A percentile compares a stretch with the other conserved stretches of the same genome.
Evolutionary conservation across 2,113 vertebrate species (phyloP).

Genomic region (Actinemys pallida): DNA sequence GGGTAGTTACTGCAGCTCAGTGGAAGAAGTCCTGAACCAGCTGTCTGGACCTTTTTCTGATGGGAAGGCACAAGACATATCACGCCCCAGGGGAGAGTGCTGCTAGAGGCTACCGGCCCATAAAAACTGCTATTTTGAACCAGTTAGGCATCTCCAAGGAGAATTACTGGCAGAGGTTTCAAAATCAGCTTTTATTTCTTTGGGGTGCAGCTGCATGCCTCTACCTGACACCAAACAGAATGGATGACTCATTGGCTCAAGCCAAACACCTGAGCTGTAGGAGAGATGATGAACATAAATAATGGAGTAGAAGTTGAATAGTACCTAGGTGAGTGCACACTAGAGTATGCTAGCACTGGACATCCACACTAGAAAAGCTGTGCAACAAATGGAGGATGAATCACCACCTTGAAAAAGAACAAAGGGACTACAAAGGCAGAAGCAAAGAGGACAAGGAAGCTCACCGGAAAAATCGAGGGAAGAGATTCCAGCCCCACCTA

Average conservation of each 20-base stretch:
- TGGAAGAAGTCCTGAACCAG: background rate
- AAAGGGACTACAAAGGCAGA: background rate
- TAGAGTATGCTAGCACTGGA: background rate
- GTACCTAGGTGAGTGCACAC: background rate
- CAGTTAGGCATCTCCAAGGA: background rate
- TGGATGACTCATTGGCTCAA: background rate
- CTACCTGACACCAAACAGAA: background rate
- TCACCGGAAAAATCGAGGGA: background rate
- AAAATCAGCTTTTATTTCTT: background rate
- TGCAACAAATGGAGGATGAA: background rate
- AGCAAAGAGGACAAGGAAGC: background rate
- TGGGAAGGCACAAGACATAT: background rate
- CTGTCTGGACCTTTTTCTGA: background rate
- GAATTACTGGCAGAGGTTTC: background rate
- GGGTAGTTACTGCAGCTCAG: background rate
- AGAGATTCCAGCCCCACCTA: background rate
- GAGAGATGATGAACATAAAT: background rate
- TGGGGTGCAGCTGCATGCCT: background rate
- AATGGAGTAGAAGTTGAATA: background rate
- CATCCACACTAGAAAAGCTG: background rate
- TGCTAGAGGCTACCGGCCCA: background rate
- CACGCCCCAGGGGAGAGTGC: background rate
- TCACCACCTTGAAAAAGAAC: background rate
- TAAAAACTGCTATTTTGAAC: background rate
- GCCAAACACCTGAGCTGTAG: background rate